These are phyloP conservation scores for Pelecanoides urinatrix DNA, from an alignment of 2,113 vertebrate genomes.

Conservation along the genomic window DNA sequence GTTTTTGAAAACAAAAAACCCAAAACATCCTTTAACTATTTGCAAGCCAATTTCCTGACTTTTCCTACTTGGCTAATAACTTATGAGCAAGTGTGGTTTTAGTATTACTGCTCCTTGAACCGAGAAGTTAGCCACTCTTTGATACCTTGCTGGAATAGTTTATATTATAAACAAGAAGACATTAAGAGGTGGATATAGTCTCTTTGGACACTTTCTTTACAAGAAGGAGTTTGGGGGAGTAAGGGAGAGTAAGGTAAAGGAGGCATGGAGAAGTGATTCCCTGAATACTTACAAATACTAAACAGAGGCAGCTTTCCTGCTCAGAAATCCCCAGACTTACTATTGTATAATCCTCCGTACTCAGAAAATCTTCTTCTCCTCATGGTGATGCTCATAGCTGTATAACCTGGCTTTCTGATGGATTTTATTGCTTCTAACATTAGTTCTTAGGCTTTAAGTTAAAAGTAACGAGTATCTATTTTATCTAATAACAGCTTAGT, in stretches of 20 bases:
- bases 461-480: not conserved
- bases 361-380: not conserved
- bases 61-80: not conserved
- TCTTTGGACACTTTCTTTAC: not conserved
- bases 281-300: not conserved
- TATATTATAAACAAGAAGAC: not conserved
- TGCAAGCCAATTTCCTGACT: not conserved
- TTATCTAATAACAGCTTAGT: not conserved
- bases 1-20: not conserved
- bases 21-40: not conserved
- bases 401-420: not conserved
- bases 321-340: not conserved
- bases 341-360: not conserved
- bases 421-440: not conserved
- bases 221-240: not conserved
- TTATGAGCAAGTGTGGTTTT: not conserved
- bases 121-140: not conserved
- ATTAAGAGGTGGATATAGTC: not conserved
- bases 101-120: not conserved
- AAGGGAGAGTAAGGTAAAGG: not conserved
- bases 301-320: not conserved
- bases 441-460: not conserved
- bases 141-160: not conserved
- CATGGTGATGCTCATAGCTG: not conserved
- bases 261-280: not conserved